A percentile compares a stretch with the other conserved stretches of the same genome.
Evolutionary conservation across 2,113 vertebrate species (phyloP).

Genomic region (Arizona elegans): DNA sequence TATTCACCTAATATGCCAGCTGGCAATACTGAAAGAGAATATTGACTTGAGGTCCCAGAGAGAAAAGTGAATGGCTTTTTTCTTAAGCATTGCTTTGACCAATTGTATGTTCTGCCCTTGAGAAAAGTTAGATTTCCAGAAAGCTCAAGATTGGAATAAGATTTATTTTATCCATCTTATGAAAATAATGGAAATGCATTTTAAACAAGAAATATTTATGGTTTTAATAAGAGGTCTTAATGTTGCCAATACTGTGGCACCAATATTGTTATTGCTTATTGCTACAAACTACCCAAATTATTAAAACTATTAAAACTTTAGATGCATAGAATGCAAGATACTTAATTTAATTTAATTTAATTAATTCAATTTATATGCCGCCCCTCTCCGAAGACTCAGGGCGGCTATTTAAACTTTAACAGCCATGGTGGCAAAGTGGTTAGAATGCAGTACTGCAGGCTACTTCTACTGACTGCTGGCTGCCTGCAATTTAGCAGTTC

Average conservation of each 20-base stretch:
- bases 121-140: not conserved
- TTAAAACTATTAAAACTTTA: not conserved
- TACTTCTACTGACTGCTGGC: no score
- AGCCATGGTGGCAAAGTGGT: no score
- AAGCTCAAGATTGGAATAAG: not conserved
- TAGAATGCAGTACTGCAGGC: no score
- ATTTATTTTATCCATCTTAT: not conserved
- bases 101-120: not conserved
- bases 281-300: not conserved
- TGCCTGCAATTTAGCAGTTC: no score
- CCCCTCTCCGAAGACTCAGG: no score
- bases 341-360: not conserved
- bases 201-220: not conserved
- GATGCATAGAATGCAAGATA: rapidly evolving
- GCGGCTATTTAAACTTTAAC: no score
- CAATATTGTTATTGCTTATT: not conserved
- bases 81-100: not conserved
- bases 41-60: not conserved
- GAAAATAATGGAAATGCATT: not conserved
- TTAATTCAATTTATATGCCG: no score
- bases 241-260: not conserved
- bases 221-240: not conserved
- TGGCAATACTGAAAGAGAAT: not conserved
- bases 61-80: not conserved
- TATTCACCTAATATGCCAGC: not conserved